Evolutionary conservation across 2,888 invertebrate genomes (phyloP).

Genomic region (Eupeodes luniger): DNA sequence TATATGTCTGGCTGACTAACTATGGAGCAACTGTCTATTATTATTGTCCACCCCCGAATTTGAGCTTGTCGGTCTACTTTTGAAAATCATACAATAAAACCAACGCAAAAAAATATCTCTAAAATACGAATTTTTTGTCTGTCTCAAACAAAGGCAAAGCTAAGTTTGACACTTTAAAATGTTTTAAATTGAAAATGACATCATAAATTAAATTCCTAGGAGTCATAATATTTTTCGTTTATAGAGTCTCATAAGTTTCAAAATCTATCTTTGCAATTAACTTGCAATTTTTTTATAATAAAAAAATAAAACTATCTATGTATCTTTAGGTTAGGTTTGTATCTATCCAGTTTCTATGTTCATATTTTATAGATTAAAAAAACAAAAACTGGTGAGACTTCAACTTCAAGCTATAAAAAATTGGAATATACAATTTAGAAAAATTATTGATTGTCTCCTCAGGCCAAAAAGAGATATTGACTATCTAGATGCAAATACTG

Average conservation of each 20-base stretch:
- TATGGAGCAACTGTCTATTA: neutral
- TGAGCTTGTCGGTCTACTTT: constrained; percentile 26
- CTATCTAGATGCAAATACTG: constrained; percentile 71
- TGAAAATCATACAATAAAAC: constrained; percentile 37
- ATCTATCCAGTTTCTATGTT: neutral
- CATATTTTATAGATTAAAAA: too few relatives aligned
- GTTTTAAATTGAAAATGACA: constrained; percentile 59
- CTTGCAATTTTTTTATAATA: constrained; percentile 7
- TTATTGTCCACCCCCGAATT: constrained; percentile 60
- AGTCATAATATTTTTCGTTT: constrained; percentile 12
- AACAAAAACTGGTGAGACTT: neutral
- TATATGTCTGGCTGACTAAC: constrained; percentile 4
- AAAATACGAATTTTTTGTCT: neutral
- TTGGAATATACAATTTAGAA: constrained; percentile 44
- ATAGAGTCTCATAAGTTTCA: constrained; percentile 15
- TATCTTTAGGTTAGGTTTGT: too few relatives aligned
- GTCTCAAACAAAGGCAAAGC: constrained; percentile 36
- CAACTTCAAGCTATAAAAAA: constrained; percentile 31
- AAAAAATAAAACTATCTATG: too few relatives aligned
- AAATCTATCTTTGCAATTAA: constrained; percentile 57
- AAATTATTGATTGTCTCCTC: constrained; percentile 60
- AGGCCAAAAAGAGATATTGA: constrained; percentile 41
- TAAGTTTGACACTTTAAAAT: constrained; percentile 27
- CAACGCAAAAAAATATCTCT: constrained; percentile 27
- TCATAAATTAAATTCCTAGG: constrained; percentile 62